phyloP scores from a whole-genome alignment of 2,888 invertebrate genomes.

The Congeria kusceri region DNA sequence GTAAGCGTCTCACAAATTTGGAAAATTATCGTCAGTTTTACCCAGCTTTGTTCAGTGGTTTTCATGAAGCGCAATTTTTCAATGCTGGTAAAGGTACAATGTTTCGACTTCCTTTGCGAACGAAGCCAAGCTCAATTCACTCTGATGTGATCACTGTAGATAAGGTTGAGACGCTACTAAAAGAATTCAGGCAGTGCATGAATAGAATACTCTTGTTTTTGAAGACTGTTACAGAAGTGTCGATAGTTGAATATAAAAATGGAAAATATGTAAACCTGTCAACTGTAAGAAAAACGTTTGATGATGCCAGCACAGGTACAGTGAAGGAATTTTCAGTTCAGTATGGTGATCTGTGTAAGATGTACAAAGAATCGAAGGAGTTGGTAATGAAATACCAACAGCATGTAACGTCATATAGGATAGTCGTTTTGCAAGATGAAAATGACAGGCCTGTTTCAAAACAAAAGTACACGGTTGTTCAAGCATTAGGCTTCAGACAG shows the following conservation, averaged over 20 bases:
- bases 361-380: conserved; percentile 6
- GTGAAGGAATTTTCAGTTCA: background rate
- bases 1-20: conserved; percentile 53
- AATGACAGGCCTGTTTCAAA: background rate
- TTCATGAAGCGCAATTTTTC: conserved; percentile 43
- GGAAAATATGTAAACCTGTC: background rate
- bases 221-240: conserved; percentile 46
- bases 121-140: conserved; percentile 70
- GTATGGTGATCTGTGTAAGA: background rate
- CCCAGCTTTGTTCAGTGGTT: conserved; percentile 54
- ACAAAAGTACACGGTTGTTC: conserved; percentile 60
- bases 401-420: too few species aligned
- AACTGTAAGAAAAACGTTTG: background rate
- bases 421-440: background rate
- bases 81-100: conserved; percentile 53
- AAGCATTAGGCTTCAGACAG: conserved; percentile 70
- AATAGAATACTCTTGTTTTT: conserved; percentile 57
- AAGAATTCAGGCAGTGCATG: conserved; percentile 41
- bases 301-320: background rate
- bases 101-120: conserved; percentile 66
- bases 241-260: background rate
- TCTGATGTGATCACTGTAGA: conserved; percentile 28
- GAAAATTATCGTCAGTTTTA: conserved; percentile 16
- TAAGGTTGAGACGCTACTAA: conserved; percentile 22
- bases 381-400: too few species aligned